Evolutionary conservation across 2,113 vertebrate species (phyloP), one percentile per base, ranked within the genome.

Genomic region (Daboia siamensis): DNA sequence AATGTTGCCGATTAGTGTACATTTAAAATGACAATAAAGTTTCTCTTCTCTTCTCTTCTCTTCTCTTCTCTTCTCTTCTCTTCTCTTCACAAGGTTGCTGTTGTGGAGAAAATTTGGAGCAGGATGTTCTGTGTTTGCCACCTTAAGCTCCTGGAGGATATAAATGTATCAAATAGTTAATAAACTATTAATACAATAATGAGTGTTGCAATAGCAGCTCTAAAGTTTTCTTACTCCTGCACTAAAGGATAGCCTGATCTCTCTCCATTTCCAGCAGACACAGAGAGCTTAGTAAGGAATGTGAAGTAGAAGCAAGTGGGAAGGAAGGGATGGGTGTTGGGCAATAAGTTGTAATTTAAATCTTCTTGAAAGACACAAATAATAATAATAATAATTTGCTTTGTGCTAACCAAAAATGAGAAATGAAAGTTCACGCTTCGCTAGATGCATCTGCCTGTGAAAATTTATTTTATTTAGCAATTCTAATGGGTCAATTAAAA

Each of bases 391-490:
- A 92, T 91, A 93, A 93, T 90, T 90, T 91, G 90, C 15, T 2
- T 90, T 56, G 93, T 96, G 95, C 96, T 97, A 98, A 98, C 98
- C 97, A 96, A 95, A 96, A 97, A 97, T 96, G 96, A 98, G 98
- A 98, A 97, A 98, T 98, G 97, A 96, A 94, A 95, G 93, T 96
- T 97, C 97, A 96, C 90, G 96, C 97, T 97, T 96, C 93, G 90
- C 94, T 94, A 94, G 94, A 91, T 87, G 87, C 97, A 96, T 97
- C 97, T 98, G 98, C 96, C 96, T 95, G 96, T 93, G 95, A 95
- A 93, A 95, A 97, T 98, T 97, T 97, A 97, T 98, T 98, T 97
- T 97, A 97, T 98, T 98, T 97, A 97, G 97, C 97, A 95, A 93
- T 96, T 97, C 96, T 97, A 97, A 97, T 97, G 96, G 97, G 94